phyloP scores from a whole-genome alignment of 37 sponge, comb jelly and placozoan genomes.

The Aphrocallistes beatrix region DNA sequence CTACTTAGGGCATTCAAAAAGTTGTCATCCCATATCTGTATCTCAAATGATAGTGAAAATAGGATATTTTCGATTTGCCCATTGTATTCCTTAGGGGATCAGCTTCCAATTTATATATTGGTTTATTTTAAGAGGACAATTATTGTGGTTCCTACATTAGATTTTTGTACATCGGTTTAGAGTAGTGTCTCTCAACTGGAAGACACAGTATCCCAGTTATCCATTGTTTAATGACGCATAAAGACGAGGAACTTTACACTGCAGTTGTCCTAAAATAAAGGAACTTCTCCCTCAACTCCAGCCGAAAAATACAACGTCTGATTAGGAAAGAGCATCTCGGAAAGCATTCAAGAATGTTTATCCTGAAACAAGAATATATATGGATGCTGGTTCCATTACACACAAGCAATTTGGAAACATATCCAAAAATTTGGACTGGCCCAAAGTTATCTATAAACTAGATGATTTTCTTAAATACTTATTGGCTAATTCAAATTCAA shows the following conservation, averaged over 20 bases:
- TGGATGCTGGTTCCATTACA: no score
- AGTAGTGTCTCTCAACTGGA: slow-evolving; percentile 12
- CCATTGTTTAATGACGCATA: slow-evolving; percentile 17
- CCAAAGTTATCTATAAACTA: neutral
- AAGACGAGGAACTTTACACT: slow-evolving; percentile 12
- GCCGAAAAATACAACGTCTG: neutral
- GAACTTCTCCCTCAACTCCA: slow-evolving; percentile 13
- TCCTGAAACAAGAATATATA: neutral
- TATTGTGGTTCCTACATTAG: no score
- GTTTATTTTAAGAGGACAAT: no score
- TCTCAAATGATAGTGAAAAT: no score
- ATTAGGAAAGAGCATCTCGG: slow-evolving; percentile 16
- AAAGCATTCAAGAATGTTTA: neutral
- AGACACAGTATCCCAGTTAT: slow-evolving; percentile 18
- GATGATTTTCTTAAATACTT: slow-evolving; percentile 11
- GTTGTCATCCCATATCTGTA: no score
- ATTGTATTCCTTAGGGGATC: no score
- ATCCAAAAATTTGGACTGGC: slow-evolving; percentile 10
- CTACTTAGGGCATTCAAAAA: no score
- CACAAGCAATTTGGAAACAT: slow-evolving; percentile 11
- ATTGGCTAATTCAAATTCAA: neutral
- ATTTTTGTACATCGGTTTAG: no score
- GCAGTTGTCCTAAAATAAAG: slow-evolving; percentile 3
- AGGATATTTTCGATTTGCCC: no score
- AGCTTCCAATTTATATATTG: no score